A percentile compares a stretch with the other conserved stretches of the same genome.
Conservation (phyloP, 1,140 invertebrate genomes). For the Sipha flava region DNA sequence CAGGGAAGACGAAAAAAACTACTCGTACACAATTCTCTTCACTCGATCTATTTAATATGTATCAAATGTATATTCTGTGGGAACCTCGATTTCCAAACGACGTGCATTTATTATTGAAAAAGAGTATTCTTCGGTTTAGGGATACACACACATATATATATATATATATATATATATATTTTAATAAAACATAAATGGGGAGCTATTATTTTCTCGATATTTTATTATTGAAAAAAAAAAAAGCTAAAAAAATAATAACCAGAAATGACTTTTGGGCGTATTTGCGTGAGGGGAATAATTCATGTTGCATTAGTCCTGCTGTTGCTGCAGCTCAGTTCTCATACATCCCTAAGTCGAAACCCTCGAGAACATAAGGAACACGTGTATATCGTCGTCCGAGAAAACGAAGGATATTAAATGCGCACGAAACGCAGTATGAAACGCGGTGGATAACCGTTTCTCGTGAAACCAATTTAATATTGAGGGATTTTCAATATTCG, state of each 20-base stretch:
- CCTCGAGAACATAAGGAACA: not conserved
- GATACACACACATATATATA: not conserved
- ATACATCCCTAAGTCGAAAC: too few species aligned
- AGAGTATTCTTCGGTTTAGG: not conserved
- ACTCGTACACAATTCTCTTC: not conserved
- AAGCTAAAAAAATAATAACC: not conserved
- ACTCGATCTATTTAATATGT: not conserved
- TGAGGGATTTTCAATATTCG: conserved; percentile 20
- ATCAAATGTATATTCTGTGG: not conserved
- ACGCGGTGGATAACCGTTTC: not conserved
- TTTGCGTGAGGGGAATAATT: not conserved
- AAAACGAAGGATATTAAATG: not conserved
- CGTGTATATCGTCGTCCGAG: not conserved
- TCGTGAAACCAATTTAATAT: conserved; percentile 14
- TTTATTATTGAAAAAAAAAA: not conserved
- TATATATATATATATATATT: not conserved
- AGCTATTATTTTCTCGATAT: not conserved
- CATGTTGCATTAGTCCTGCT: not conserved
- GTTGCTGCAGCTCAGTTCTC: not conserved
- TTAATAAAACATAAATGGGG: not conserved
- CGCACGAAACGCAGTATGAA: not conserved
- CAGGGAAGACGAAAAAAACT: too few species aligned
- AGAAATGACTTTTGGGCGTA: not conserved
- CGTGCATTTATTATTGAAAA: not conserved
- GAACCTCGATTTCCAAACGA: not conserved